Percentiles rank a stretch among this genome's conserved stretches.
Conservation (phyloP, 2,113 vertebrate species). For the Anarrhichthys ocellatus region DNA sequence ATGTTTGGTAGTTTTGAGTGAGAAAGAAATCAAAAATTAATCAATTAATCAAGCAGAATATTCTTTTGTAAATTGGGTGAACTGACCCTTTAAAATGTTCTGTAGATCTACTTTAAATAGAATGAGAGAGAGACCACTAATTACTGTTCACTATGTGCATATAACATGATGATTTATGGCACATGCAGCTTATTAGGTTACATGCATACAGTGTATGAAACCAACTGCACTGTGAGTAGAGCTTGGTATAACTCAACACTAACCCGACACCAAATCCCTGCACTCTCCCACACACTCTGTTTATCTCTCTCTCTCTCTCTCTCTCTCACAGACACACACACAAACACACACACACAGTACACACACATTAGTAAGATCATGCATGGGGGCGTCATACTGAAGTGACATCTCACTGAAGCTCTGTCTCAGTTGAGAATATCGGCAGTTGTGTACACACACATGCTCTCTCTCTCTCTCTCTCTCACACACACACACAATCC, state of each 20-base stretch:
- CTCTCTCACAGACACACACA: not conserved
- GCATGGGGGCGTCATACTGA: conserved; percentile 49
- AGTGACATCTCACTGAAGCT: conserved; percentile 66
- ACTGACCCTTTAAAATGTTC: conserved; percentile 6
- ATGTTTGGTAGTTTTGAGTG: not conserved
- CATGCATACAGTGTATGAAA: conserved; percentile 45
- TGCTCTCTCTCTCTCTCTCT: not conserved
- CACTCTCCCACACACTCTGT: conserved; percentile 42
- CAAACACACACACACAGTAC: conserved; percentile 32
- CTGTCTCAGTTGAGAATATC: conserved; percentile 46
- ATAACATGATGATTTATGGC: conserved; percentile 62
- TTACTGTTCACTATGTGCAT: conserved; percentile 28
- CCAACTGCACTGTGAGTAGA: conserved; percentile 27
- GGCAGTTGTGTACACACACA: conserved; percentile 20
- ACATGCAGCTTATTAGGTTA: conserved; percentile 67
- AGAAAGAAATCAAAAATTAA: not conserved
- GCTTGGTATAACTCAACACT: conserved; percentile 33
- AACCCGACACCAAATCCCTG: conserved; percentile 43
- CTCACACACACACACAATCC: conserved; percentile 4
- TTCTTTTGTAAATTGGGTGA: not conserved
- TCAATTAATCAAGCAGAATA: not conserved
- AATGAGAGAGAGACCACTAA: not conserved
- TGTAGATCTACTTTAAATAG: not conserved
- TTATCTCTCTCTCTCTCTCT: not conserved
- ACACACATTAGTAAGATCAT: conserved; percentile 42